Percentiles rank a stretch among this genome's conserved stretches.
Conservation (phyloP, 2,113 vertebrate genomes). For the Poeciliopsis prolifica region DNA sequence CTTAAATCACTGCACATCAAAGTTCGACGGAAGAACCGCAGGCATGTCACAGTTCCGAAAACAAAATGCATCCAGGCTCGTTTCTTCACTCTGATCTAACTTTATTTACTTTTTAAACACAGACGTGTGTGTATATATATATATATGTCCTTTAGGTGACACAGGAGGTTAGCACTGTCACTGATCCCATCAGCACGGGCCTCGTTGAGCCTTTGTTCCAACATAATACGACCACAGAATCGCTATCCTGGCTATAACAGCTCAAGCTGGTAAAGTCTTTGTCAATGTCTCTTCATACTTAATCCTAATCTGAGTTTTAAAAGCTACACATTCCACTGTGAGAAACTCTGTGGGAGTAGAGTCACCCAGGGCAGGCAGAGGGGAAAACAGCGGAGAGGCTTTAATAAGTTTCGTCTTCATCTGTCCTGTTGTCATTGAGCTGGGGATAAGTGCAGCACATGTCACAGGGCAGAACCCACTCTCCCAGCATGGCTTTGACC, state of each 20-base stretch:
- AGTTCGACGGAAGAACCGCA: constrained; percentile 52
- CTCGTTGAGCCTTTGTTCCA: constrained; percentile 29
- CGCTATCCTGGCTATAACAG: neutral
- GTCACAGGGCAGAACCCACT: constrained; percentile 72
- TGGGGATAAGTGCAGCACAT: constrained; percentile 73
- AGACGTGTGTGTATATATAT: neutral
- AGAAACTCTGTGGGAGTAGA: constrained; percentile 20
- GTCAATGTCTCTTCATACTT: constrained; percentile 41
- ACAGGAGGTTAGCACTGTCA: constrained; percentile 9
- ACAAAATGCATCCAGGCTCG: constrained; percentile 19
- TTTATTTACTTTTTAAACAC: neutral
- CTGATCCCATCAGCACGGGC: constrained; percentile 30
- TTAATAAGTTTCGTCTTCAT: constrained; percentile 58
- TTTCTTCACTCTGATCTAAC: neutral
- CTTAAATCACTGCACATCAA: constrained; percentile 58
- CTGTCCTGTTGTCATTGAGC: constrained; percentile 62
- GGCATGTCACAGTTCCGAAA: constrained; percentile 26
- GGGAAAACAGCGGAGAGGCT: constrained; percentile 43
- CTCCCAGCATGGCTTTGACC: constrained; percentile 71
- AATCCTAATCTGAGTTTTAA: constrained; percentile 29
- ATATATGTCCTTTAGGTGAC: neutral
- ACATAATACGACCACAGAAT: constrained; percentile 29
- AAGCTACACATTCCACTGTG: constrained; percentile 1
- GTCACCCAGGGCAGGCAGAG: constrained; percentile 8
- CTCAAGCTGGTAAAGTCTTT: constrained; percentile 41